Evolutionary conservation across 2,797 vertebrate species (phyloP), one percentile per base, ranked within the genome.

Genomic region (Melopsittacus undulatus): DNA sequence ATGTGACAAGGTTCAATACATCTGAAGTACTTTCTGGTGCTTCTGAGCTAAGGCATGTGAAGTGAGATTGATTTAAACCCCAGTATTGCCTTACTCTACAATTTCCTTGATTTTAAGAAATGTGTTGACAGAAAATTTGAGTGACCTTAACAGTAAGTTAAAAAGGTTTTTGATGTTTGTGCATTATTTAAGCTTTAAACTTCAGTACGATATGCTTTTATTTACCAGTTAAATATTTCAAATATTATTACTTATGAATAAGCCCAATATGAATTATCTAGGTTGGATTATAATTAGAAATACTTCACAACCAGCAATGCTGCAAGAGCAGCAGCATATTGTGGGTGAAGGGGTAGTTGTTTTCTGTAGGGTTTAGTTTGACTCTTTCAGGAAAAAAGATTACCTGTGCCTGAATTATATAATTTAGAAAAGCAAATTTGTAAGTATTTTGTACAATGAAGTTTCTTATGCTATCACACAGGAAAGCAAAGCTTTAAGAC

Each of bases 221-320:
- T 81, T 87, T 63, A 67, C 10, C n/a, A 86, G 42, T 72, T 83
- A 93, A 92, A 78, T 56, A 81, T 75, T 91, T 87, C 14, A 95
- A 90, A 76, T 51, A 72, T 14, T 73, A 84, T 38, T 46, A 77
- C 30, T 88, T 78, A 87, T 20, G 15, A 83, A 89, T 68, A 86
- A 87, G 69, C 42, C 38, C 21, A 79, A 57, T 84, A 82, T 75
- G 63, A 92, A 74, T 94, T 89, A 81, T 69, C 49, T 45, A 79
- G 43, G 49, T 80, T 51, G 83, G 21, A 51, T 49, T 92, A 76
- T 61, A 89, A 67, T 45, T 49, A 80, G 38, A 87, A 92, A 69
- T 49, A 93, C 10, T 78, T 64, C 57, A 81, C 32, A 89, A 86
- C 9, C 27, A 86, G 42, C 89, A 92, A 82, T 32, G 11, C 52